A percentile compares a stretch with the other conserved stretches of the same genome.
phyloP scores from a whole-genome alignment of 2,888 invertebrate genomes.

The Sarcophaga caerulescens region DNA sequence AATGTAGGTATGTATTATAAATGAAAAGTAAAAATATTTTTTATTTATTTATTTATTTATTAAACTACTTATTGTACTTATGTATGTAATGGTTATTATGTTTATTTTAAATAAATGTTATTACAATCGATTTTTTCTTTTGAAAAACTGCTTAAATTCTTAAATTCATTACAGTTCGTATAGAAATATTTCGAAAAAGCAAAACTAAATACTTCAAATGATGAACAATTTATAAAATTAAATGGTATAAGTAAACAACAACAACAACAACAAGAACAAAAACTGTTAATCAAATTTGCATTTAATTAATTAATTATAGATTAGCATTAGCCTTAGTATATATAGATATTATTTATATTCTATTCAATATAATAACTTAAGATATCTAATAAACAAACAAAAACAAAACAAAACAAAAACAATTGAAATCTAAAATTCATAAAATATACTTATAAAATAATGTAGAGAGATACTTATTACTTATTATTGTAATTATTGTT shows the following conservation, averaged over 20 bases:
- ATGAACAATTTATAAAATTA: conserved; percentile 32
- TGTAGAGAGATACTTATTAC: too few species aligned
- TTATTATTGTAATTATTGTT: too few species aligned
- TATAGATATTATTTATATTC: conserved; percentile 11
- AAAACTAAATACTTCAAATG: conserved; percentile 27
- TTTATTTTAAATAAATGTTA: too few species aligned
- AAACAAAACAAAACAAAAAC: conserved; percentile 10
- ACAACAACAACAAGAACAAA: not conserved
- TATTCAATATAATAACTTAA: conserved; percentile 9
- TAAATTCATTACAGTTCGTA: conserved; percentile 20
- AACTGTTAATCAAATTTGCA: conserved; percentile 66
- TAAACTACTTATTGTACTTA: too few species aligned
- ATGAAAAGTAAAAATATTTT: too few species aligned
- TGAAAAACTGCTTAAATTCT: conserved; percentile 15
- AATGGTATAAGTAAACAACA: not conserved
- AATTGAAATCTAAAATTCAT: not conserved
- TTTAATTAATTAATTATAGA: conserved; percentile 57
- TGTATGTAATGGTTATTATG: too few species aligned
- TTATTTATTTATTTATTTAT: too few species aligned
- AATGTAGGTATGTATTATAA: conserved; percentile 11
- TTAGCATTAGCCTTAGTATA: conserved; percentile 1
- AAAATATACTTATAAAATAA: not conserved
- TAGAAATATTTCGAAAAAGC: not conserved
- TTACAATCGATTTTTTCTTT: too few species aligned
- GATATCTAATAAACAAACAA: not conserved